A percentile compares a stretch with the other conserved stretches of the same genome.
Conservation (phyloP, 2,113 vertebrate genomes). For the Lamprotornis superbus region DNA sequence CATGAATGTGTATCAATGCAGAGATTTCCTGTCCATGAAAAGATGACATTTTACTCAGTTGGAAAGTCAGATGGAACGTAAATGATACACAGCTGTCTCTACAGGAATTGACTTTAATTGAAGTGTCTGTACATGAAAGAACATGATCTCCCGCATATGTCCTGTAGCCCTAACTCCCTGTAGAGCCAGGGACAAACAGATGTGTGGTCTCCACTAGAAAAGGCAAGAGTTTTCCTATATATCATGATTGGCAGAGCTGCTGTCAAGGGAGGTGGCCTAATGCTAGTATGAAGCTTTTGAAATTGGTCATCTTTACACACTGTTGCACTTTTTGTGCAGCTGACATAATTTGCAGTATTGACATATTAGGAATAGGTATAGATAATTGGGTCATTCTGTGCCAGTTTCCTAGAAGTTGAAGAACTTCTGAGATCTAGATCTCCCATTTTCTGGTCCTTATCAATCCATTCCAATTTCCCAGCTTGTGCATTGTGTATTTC, state of each 20-base stretch:
- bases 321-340: background rate
- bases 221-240: background rate
- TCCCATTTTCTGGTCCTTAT: background rate
- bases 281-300: background rate
- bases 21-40: background rate
- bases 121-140: background rate
- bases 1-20: background rate
- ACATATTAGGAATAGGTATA: background rate
- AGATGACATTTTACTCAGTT: background rate
- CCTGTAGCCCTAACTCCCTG: background rate
- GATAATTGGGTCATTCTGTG: background rate
- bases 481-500: background rate
- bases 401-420: background rate
- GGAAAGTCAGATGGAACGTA: background rate
- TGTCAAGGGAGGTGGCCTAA: background rate
- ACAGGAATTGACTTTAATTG: background rate
- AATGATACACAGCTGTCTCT: background rate
- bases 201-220: background rate
- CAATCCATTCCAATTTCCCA: fast-evolving
- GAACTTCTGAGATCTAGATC: background rate
- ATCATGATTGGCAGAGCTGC: background rate
- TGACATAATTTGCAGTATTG: background rate
- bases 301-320: background rate
- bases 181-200: background rate
- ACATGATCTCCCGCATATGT: fast-evolving